Base-by-base conservation (phyloP, 1,140 invertebrate species). In the Nasonia giraulti region DNA sequence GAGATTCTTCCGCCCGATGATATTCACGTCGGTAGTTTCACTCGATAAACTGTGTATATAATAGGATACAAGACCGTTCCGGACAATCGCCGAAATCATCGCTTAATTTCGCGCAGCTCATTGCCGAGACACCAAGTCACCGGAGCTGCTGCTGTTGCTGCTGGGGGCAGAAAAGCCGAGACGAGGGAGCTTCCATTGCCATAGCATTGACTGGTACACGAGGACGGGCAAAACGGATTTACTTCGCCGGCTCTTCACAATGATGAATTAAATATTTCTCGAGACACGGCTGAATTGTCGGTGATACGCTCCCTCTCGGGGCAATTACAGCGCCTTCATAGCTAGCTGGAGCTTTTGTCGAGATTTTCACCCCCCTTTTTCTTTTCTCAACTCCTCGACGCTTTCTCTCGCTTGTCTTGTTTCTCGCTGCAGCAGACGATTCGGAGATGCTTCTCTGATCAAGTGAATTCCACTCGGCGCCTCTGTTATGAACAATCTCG, bases 181-280 rank as follows among this genome's bases (percentile, higher is more conserved):
- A 44, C 40, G 40, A 44, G 40, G 1, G 33, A 8, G 8, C 40
- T 44, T 44, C 50, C 50, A 2, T 55, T 55, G 11, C 50, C 40
- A 44, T 27, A 27, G 27, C 27, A 27, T 55, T 55, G 12, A 55
- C 50, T 55, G 11, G 8, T 55, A 55, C 17, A 55, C 2, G 1
- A 20, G n/a, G 20, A 11, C 0, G 20, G 5, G 23, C n/a, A 69
- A 69, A 69, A 17, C 10, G 17, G 73, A 75, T 75, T 75, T 44
- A 75, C 14, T 37, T 33, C 20, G 12, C 14, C 31, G 62, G 62
- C 55, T 74, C 33, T 66, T 85, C 77, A 86, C 87, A 88, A 88
- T 88, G 87, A 85, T 86, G 85, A 88, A 88, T 88, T 88, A 88
- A 87, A 87, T 87, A 86, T 88, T 87, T 85, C 62, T 40, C 62